These are phyloP conservation scores for Chalcis sispes DNA, from an alignment of 2,888 invertebrate genomes.

Conservation along the genomic window DNA sequence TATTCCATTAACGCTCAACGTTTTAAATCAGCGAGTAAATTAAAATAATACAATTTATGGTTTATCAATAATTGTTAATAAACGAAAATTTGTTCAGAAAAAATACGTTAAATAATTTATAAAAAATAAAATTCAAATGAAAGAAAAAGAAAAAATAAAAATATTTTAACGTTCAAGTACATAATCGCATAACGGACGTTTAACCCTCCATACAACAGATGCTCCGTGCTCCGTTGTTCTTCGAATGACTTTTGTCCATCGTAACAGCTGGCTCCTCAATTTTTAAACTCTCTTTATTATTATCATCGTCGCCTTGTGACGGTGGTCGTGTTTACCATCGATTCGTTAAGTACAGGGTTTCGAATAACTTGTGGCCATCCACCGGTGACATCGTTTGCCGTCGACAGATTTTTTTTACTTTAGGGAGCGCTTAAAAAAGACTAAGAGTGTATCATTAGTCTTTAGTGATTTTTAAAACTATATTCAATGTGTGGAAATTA, in stretches of 20 bases:
- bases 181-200: slow-evolving; percentile 44
- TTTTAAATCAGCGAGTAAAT: too few species aligned
- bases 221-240: slow-evolving; percentile 32
- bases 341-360: slow-evolving; percentile 2
- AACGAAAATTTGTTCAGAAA: too few species aligned
- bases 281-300: slow-evolving; percentile 12
- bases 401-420: too few species aligned
- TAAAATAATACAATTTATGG: too few species aligned
- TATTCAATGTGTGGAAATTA: too few species aligned
- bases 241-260: slow-evolving; percentile 37
- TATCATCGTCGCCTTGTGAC: neutral
- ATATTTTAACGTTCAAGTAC: slow-evolving; percentile 12
- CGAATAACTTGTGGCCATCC: too few species aligned
- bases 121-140: neutral
- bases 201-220: slow-evolving; percentile 41
- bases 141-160: slow-evolving; percentile 1
- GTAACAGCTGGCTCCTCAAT: slow-evolving; percentile 43
- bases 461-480: too few species aligned
- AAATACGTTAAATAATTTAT: neutral
- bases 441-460: too few species aligned
- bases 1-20: too few species aligned
- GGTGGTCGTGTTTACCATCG: neutral
- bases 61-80: too few species aligned
- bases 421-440: too few species aligned
- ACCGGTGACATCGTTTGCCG: too few species aligned